These are phyloP conservation scores for Philhelius pedissequus DNA, from an alignment of 2,888 invertebrate genomes.

Conservation along the genomic window DNA sequence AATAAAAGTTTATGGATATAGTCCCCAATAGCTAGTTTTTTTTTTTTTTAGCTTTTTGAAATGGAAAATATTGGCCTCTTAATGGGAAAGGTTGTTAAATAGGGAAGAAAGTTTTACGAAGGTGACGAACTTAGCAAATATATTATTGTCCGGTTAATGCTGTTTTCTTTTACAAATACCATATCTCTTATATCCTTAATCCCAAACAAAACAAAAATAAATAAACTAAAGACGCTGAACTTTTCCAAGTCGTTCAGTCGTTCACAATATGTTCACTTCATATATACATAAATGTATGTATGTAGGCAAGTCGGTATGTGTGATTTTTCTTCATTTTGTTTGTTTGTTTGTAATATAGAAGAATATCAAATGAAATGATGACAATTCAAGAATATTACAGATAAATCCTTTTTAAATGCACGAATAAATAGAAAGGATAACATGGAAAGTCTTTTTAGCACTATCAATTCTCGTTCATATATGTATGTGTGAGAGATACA, in stretches of 20 bases:
- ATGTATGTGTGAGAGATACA: not conserved
- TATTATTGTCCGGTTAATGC: not conserved
- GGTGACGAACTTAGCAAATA: not conserved
- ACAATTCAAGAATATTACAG: slow-evolving; percentile 64
- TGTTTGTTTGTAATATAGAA: not conserved
- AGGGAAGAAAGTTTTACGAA: not conserved
- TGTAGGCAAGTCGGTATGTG: no score
- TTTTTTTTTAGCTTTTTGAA: not conserved
- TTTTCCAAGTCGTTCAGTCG: not conserved
- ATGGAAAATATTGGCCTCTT: not conserved
- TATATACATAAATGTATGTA: not conserved
- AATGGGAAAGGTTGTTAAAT: not conserved
- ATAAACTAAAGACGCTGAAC: not conserved
- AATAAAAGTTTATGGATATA: no score
- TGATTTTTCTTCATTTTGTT: not conserved
- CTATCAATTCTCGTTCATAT: slow-evolving; percentile 23
- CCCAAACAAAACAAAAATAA: no score
- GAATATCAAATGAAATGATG: slow-evolving; percentile 33
- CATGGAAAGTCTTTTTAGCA: slow-evolving; percentile 66
- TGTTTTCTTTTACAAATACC: not conserved
- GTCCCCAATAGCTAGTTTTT: not conserved
- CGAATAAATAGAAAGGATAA: slow-evolving; percentile 66
- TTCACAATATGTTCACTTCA: not conserved
- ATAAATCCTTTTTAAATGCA: slow-evolving; percentile 67
- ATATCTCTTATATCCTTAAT: not conserved